Base-by-base conservation (phyloP, 2,797 vertebrate genomes). In the Epinephelus awoara region DNA sequence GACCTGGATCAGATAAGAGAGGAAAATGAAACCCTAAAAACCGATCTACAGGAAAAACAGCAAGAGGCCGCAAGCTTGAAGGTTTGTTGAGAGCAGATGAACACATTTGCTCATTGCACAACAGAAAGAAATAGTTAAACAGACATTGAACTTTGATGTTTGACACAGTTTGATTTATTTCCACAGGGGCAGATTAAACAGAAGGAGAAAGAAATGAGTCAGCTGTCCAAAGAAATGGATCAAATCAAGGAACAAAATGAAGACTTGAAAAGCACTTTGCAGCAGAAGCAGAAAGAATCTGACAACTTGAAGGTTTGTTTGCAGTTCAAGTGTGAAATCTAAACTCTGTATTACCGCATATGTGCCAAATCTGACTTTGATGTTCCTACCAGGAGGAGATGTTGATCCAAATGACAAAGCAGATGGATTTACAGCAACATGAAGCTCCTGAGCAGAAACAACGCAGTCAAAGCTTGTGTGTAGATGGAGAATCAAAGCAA, bases 151-250 rank as follows among this genome's bases (percentile, higher is more conserved):
- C 81, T 84, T 84, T 86, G 76, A 73, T 19, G 10, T 70, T 7
- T 75, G 72, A 86, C 61, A 7, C 42, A 0, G 6, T 15, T 23
- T 51, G 50, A 19, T 71, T 75, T 47, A 19, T 67, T 62, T 72
- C 56, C 29, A 19, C 83, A 98, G 97, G 94, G 82, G 46, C 94
- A 95, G 85, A 88, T 93, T 38, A 93, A 95, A 25, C 88, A 96
- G 90, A 87, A 92, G 13, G 92, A 96, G 61, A 89, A 91, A 11
- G 94, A 93, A 51, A 92, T 57, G 4, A 21, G 42, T 4, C 50
- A 81, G 1, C 85, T 95, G 67, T 15, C 79, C 6, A 66, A 66
- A 67, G 86, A 95, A 51, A 42, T 93, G 46, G 71, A 79, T 50
- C 72, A 80, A 21, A 34, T 85, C 42, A 92, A 89, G 73, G 81